A percentile compares a stretch with the other conserved stretches of the same genome.
These are phyloP conservation scores for Agriopis marginaria DNA, from an alignment of 2,888 invertebrate genomes.

Conservation along the genomic window DNA sequence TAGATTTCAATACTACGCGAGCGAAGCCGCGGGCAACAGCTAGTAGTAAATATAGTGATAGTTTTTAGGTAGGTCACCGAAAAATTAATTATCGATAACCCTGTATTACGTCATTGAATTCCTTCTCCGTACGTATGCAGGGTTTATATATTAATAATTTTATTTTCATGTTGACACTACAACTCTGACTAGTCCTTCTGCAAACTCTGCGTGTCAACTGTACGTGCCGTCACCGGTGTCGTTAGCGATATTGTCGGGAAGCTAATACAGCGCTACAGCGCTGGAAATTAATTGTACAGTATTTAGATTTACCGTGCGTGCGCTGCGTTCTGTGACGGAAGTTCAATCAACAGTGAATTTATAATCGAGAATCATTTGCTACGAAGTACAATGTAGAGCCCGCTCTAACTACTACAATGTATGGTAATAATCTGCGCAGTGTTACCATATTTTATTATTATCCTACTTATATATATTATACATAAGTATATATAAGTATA, in stretches of 20 bases:
- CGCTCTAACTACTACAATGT: neutral
- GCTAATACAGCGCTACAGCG: slow-evolving; percentile 43
- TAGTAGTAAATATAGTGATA: too few species aligned
- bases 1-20: too few species aligned
- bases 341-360: slow-evolving; percentile 29
- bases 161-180: too few species aligned
- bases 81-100: too few species aligned
- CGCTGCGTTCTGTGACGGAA: slow-evolving; percentile 34
- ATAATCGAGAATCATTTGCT: slow-evolving; percentile 10
- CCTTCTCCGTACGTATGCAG: too few species aligned
- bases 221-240: slow-evolving; percentile 47
- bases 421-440: neutral
- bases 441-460: too few species aligned
- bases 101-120: too few species aligned
- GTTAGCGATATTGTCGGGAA: slow-evolving; percentile 52
- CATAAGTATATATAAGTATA: too few species aligned
- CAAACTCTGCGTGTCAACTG: slow-evolving; percentile 27
- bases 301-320: slow-evolving; percentile 47
- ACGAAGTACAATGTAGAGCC: neutral
- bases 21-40: too few species aligned
- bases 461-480: too few species aligned
- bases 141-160: too few species aligned
- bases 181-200: slow-evolving; percentile 7
- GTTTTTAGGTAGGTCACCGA: too few species aligned
- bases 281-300: slow-evolving; percentile 45